These are phyloP conservation scores for Lineus longissimus DNA, from an alignment of 1,140 invertebrate genomes.

Conservation along the genomic window DNA sequence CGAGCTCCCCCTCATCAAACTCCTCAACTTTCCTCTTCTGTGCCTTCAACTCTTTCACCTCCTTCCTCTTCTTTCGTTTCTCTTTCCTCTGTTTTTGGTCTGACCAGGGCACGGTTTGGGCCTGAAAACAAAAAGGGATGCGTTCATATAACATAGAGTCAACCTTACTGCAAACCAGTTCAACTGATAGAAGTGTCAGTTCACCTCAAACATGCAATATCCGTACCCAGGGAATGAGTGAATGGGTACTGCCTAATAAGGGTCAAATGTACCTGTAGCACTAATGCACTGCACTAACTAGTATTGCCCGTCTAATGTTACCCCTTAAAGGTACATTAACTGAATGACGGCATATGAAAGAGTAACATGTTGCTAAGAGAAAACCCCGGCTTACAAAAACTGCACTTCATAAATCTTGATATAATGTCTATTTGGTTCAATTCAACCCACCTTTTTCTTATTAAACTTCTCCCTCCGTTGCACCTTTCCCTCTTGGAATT, in stretches of 20 bases:
- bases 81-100: conserved; percentile 71
- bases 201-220: no score
- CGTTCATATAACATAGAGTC: background rate
- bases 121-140: conserved; percentile 32
- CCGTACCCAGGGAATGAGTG: no score
- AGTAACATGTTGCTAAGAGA: no score
- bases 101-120: conserved; percentile 71
- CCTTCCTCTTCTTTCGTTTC: conserved; percentile 62
- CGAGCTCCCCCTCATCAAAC: conserved; percentile 66
- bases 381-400: no score
- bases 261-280: no score
- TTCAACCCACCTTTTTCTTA: conserved; percentile 12
- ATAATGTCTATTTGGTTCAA: background rate
- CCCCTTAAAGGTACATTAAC: no score
- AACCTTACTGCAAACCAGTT: no score
- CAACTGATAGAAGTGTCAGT: no score
- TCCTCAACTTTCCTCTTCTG: conserved; percentile 16
- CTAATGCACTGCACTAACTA: no score
- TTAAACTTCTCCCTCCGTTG: conserved; percentile 18
- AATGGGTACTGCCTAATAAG: no score
- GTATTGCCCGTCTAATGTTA: no score
- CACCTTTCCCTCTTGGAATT: conserved; percentile 58
- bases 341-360: no score
- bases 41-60: conserved; percentile 47
- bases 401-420: background rate